Evolutionary conservation across 2,888 invertebrate species (phyloP).

Genomic region (Pandemis corylana): DNA sequence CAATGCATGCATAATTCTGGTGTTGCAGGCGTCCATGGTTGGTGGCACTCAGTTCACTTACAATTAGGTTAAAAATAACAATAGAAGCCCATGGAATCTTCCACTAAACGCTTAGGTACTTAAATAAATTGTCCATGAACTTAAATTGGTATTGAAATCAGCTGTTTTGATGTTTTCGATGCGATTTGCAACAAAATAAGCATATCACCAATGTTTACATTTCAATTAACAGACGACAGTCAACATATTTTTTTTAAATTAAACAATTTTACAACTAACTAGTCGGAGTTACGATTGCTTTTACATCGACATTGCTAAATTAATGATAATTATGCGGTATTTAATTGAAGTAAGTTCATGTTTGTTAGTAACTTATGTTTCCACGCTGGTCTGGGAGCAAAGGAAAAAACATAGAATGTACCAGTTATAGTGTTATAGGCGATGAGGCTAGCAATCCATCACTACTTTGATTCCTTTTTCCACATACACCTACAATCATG

Average conservation of each 20-base stretch:
- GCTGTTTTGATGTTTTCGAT: not conserved
- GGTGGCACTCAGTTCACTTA: too few species aligned
- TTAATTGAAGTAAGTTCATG: not conserved
- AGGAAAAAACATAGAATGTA: too few species aligned
- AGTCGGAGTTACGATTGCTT: not conserved
- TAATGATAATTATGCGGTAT: not conserved
- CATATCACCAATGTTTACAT: slow-evolving; percentile 4
- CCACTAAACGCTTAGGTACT: not conserved
- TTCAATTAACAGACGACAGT: not conserved
- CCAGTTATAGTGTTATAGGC: too few species aligned
- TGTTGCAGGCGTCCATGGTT: too few species aligned
- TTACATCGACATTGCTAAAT: not conserved
- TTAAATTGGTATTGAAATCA: not conserved
- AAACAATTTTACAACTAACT: not conserved
- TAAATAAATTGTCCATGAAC: not conserved
- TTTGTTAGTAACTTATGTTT: too few species aligned
- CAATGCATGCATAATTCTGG: too few species aligned
- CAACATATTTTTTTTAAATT: not conserved
- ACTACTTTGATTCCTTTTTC: too few species aligned
- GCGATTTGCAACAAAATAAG: slow-evolving; percentile 7
- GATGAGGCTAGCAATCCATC: too few species aligned
- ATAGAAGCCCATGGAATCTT: too few species aligned
- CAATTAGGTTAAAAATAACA: too few species aligned
- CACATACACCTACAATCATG: too few species aligned
- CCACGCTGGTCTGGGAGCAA: too few species aligned